phyloP scores from a whole-genome alignment of 2,113 vertebrate genomes.

The Patagioenas fasciata region DNA sequence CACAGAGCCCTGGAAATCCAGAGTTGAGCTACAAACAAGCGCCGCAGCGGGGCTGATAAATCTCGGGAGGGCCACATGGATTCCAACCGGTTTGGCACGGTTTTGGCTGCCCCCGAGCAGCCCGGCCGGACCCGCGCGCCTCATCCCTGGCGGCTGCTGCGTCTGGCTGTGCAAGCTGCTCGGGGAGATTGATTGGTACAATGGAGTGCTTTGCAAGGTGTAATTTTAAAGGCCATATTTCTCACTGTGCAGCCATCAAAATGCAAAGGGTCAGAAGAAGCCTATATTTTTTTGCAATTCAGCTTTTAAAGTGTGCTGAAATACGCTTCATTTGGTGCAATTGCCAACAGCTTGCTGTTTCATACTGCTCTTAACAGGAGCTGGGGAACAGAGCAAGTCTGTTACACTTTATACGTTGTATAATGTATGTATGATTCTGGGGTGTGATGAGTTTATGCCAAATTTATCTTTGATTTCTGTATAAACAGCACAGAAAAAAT shows the following conservation, averaged over 20 bases:
- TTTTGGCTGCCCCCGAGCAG: background rate
- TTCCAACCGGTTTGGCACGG: background rate
- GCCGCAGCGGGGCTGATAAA: background rate
- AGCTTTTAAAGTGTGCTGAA: conserved; percentile 69
- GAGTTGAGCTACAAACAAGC: background rate
- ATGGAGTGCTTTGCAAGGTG: conserved; percentile 65
- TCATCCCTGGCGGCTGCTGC: background rate
- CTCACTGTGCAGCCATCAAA: conserved; percentile 70
- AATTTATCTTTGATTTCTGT: conserved; percentile 63
- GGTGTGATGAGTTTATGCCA: conserved; percentile 61
- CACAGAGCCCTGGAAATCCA: background rate
- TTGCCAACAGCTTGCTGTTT: conserved; percentile 67
- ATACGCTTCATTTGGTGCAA: conserved; percentile 64
- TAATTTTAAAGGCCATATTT: conserved; percentile 67
- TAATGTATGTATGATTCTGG: conserved; percentile 63
- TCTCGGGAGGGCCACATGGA: background rate
- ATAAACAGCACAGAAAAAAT: conserved; percentile 41
- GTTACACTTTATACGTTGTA: conserved; percentile 44
- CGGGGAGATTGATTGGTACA: conserved; percentile 52
- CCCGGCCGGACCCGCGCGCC: accelerated
- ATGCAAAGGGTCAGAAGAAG: conserved; percentile 74
- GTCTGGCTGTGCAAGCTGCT: background rate
- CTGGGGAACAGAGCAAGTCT: conserved; percentile 42
- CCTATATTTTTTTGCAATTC: conserved; percentile 72
- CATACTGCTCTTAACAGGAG: conserved; percentile 40